Evolutionary conservation across 2,888 invertebrate species (phyloP).

Genomic region (Cylloceria caligata): DNA sequence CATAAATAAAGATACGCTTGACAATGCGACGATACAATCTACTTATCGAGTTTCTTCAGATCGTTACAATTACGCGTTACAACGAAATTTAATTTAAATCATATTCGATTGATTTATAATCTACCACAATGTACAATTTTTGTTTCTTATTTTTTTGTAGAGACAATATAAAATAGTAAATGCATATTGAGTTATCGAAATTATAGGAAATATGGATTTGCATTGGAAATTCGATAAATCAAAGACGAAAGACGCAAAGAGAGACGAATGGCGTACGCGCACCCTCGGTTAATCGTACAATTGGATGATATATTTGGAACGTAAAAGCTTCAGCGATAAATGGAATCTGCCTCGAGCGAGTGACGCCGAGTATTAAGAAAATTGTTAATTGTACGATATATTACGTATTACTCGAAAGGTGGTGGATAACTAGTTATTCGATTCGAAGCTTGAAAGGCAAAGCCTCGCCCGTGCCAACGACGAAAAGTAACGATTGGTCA

Average conservation of each 20-base stretch:
- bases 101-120: slow-evolving; percentile 24
- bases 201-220: slow-evolving; percentile 34
- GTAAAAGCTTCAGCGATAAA: neutral
- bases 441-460: slow-evolving; percentile 6
- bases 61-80: slow-evolving; percentile 11
- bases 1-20: slow-evolving; percentile 39
- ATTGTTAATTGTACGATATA: neutral
- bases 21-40: slow-evolving; percentile 32
- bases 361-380: too few relatives aligned
- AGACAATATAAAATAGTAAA: slow-evolving; percentile 40
- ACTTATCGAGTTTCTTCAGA: neutral
- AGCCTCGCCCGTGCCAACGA: slow-evolving; percentile 5
- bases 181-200: slow-evolving; percentile 38
- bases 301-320: neutral
- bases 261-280: too few relatives aligned
- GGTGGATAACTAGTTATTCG: neutral
- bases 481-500: slow-evolving; percentile 34
- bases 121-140: slow-evolving; percentile 41
- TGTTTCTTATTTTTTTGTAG: neutral
- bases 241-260: neutral
- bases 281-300: too few relatives aligned
- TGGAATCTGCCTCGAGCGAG: neutral
- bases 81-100: slow-evolving; percentile 32
- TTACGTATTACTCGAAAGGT: neutral
- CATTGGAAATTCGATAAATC: neutral